Base-by-base conservation (phyloP, 2,888 invertebrate genomes). In the Cataglyphis albicans region DNA sequence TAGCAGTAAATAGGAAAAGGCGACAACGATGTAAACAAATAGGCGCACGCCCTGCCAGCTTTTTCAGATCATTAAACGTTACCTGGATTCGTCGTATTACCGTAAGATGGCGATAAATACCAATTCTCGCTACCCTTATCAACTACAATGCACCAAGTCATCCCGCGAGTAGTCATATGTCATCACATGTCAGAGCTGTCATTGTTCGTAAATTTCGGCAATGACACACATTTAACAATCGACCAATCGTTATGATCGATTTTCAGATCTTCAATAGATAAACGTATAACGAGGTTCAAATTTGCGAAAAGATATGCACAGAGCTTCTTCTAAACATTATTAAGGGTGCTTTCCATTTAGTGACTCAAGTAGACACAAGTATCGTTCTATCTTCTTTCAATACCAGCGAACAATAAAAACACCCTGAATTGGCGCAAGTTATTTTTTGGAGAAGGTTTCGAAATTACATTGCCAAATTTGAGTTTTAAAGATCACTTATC, bases 61-160 rank as follows among this genome's bases (percentile, higher is more conserved):
- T 80, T 70, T 78, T 48, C 48, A 80, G 48, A 21, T 48, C 59
- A 7, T 70, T 68, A 68, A 21, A 59, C 18, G 35, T 59, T 7
- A 55, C 12, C 44, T 15, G 44, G 35, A 44, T 44, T 80, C 72
- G 1, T 5, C 9, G 3, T 61, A 72, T 59, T 6, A 12, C 72
- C 44, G 35, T 76, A 35, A 87, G 90, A 90, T 90, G 90, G 90
- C 90, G 88, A 83, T 85, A 87, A 87, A 35, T n/a, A 78, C 25
- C 82, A 64, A 61, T 18, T 63, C 82, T 88, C 80, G 85, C 85
- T 87, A 84, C 83, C 75, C 86, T 90, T 92, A 93, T 93, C 93
- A 92, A 93, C 93, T 90, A 74, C 86, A 87, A 85, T 91, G 92
- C 91, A 89, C 87, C 91, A 92, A 90, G 85, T 82, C 83, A 82